phyloP scores from a whole-genome alignment of 2,797 vertebrate genomes.

The Lepus oiostolus region DNA sequence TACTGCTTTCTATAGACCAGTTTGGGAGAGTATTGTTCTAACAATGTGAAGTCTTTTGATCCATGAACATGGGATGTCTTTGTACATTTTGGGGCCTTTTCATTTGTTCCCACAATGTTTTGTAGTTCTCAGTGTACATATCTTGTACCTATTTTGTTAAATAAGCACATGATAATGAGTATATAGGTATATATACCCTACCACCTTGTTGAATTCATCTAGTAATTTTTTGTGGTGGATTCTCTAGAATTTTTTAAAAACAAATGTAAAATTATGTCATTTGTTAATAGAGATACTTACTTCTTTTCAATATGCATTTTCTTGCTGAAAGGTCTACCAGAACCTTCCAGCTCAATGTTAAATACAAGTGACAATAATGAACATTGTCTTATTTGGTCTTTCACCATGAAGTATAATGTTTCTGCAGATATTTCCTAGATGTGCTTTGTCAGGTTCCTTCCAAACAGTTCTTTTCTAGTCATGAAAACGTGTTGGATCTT shows the following conservation, averaged over 20 bases:
- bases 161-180: neutral
- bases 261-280: neutral
- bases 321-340: neutral
- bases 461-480: neutral
- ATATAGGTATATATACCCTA: too few species aligned
- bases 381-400: neutral
- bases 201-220: neutral
- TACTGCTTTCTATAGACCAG: neutral
- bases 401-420: neutral
- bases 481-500: neutral
- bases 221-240: neutral
- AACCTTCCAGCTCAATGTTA: neutral
- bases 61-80: neutral
- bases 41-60: neutral
- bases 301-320: constrained; percentile 16
- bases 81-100: neutral
- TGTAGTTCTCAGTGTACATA: neutral
- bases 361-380: neutral
- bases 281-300: neutral
- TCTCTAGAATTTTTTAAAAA: neutral
- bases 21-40: neutral
- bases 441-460: neutral
- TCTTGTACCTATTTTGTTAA: constrained; percentile 9
- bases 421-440: neutral
- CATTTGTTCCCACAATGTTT: constrained; percentile 26